Evolutionary conservation across 2,797 vertebrate species (phyloP), one percentile per base, ranked within the genome.

Genomic region (Melanogrammus aeglefinus): DNA sequence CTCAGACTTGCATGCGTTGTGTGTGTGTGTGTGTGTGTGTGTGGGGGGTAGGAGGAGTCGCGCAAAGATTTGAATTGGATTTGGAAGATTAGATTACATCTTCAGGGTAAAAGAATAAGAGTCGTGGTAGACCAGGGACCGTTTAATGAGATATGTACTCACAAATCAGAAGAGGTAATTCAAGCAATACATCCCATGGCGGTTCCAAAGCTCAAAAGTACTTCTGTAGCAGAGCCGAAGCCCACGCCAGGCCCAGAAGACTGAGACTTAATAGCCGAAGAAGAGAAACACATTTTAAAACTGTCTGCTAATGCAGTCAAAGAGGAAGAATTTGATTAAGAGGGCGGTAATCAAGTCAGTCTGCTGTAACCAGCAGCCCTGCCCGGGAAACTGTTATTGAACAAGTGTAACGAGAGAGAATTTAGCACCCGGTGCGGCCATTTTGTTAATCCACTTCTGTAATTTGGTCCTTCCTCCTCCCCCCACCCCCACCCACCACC

Each of bases 401-500:
- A 88, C 83, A 84, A 89, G 86, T 90, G 86, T 89, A 92, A 91
- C 88, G 31, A 91, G 89, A 90, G 83, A 84, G 84, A 91, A 90
- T 91, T 91, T 88, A 89, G 84, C 84, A 86, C 86, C 88, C 77
- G 81, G 79, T 80, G 78, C 88, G 81, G 87, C 84, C 88, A 86
- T 92, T 91, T 89, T 88, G 86, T 89, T 92, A 92, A 94, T 93
- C 90, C 90, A 90, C 84, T 86, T 86, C 84, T 89, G 85, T 90
- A 91, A 92, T 92, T 92, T 91, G 90, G 84, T 89, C 83, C 78
- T 87, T 88, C 89, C 88, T 89, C 89, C 63, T 8, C 63, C 63
- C 63, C 63, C 57, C 57, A 6, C 8, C 57, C 57, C 18, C 21
- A 4, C 5, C 18, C 51, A 18, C 51, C 51, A 14, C 47, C 21